phyloP scores from a whole-genome alignment of 2,888 invertebrate genomes.

The Pecten maximus region DNA sequence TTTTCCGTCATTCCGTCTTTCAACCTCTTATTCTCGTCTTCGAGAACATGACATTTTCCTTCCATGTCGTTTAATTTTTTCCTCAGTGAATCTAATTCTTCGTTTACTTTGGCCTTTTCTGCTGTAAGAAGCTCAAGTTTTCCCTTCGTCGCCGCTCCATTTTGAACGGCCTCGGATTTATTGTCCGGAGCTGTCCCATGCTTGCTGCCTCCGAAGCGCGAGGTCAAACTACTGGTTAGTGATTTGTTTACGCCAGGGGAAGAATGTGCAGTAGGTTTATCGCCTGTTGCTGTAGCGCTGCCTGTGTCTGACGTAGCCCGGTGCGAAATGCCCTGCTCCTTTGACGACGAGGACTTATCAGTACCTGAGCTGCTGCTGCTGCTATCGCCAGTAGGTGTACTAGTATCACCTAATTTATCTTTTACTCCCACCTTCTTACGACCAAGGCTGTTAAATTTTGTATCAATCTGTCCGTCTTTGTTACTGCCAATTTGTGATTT shows the following conservation, averaged over 20 bases:
- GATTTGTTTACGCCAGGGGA: slow-evolving; percentile 20
- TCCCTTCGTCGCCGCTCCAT: not conserved
- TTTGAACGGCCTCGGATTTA: not conserved
- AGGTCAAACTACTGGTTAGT: not conserved
- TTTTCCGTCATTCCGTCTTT: slow-evolving; percentile 77
- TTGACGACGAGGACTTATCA: slow-evolving; percentile 16
- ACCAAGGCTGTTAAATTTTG: slow-evolving; percentile 47
- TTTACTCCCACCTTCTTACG: slow-evolving; percentile 42
- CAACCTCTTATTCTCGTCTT: slow-evolving; percentile 66
- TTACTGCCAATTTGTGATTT: not conserved
- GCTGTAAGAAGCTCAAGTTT: slow-evolving; percentile 31
- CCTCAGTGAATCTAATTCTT: slow-evolving; percentile 88
- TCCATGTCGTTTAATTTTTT: slow-evolving; percentile 68
- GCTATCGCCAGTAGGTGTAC: slow-evolving; percentile 8
- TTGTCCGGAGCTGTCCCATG: slow-evolving; percentile 20
- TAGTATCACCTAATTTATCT: slow-evolving; percentile 25
- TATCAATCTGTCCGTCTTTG: not conserved
- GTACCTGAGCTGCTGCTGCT: slow-evolving; percentile 34
- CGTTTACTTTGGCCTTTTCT: slow-evolving; percentile 48
- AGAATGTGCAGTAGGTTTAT: slow-evolving; percentile 54
- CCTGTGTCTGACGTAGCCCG: slow-evolving; percentile 54
- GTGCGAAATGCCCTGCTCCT: slow-evolving; percentile 54
- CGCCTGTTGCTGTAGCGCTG: slow-evolving; percentile 44
- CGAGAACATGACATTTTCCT: slow-evolving; percentile 64
- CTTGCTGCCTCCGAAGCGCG: not conserved